Evolutionary conservation across 2,797 vertebrate species (phyloP), one percentile per base, ranked within the genome.

Genomic region (Enteromius treurensis): DNA sequence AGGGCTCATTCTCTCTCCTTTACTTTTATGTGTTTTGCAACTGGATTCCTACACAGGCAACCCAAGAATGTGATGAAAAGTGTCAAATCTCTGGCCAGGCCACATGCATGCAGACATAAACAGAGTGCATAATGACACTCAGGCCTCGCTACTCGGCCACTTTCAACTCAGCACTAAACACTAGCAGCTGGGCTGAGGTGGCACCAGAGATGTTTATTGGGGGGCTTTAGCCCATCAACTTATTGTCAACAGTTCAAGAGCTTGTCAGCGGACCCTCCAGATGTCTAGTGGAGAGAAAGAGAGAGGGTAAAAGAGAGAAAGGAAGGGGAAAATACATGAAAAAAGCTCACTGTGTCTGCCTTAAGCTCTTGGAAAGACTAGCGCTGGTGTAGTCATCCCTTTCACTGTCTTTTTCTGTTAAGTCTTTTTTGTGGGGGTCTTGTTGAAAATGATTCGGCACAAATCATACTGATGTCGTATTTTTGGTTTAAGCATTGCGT

Each of bases 91-190:
- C 89, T 89, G 85, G 91, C 92, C 92, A 94, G 93, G 93, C 94
- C 93, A 58, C 94, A 95, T 92, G 91, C 93, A 94, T 86, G 92
- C 92, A 95, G 94, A 95, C 94, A 94, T 95, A 95, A 95, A 95
- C 94, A 94, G 88, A 89, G 90, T 86, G 91, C 91, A 93, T 94
- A 94, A 94, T 93, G 93, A 93, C 92, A 92, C 88, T 92, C 92
- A 91, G 93, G 89, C 91, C 92, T 92, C 71, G 62, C 71, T 65
- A 29, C 84, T 75, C 83, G 85, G 68, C 88, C 79, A 82, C 87
- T 83, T 86, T 86, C 81, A 81, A 80, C 84, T 87, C 60, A 74
- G 65, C 67, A 64, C 82, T 93, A 93, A 95, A 92, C 90, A 92
- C 90, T 92, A 91, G 92, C 93, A 93, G 93, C 93, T 95, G 94